Conservation (phyloP, 2,113 vertebrate genomes). For the Cinclus mexicanus region DNA sequence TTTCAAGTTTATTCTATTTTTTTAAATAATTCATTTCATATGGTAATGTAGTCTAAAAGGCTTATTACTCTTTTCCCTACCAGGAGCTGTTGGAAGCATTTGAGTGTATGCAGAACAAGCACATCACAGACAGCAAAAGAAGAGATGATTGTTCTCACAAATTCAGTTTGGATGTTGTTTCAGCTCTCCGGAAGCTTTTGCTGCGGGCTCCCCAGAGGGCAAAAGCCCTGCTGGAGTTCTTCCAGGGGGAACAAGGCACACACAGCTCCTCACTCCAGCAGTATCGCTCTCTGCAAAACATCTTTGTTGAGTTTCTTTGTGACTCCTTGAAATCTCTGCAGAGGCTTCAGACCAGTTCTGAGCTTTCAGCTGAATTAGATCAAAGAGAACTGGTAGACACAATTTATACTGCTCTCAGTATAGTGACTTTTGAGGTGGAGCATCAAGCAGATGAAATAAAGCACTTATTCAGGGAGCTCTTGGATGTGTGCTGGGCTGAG, state of each 20-base stretch:
- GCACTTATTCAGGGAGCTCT: constrained; percentile 82
- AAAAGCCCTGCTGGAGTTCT: constrained; percentile 80
- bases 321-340: constrained; percentile 70
- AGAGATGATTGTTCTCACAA: constrained; percentile 18
- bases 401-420: constrained; percentile 79
- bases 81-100: constrained; percentile 87
- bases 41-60: background rate
- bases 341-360: constrained; percentile 30
- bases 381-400: constrained; percentile 68
- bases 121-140: constrained; percentile 22
- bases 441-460: constrained; percentile 71
- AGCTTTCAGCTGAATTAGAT: constrained; percentile 1
- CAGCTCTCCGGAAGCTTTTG: constrained; percentile 80
- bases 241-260: constrained; percentile 65
- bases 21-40: background rate
- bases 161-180: constrained; percentile 75
- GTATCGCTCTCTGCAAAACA: constrained; percentile 72
- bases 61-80: background rate
- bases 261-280: background rate
- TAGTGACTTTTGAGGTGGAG: constrained; percentile 77
- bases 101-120: constrained; percentile 53
- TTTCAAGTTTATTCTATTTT: background rate
- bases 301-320: constrained; percentile 82
- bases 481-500: constrained; percentile 75
- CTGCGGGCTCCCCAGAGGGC: constrained; percentile 77